A percentile compares a stretch with the other conserved stretches of the same genome.
Evolutionary conservation across 2,888 invertebrate species (phyloP).

Genomic region (Oscheius sp.): DNA sequence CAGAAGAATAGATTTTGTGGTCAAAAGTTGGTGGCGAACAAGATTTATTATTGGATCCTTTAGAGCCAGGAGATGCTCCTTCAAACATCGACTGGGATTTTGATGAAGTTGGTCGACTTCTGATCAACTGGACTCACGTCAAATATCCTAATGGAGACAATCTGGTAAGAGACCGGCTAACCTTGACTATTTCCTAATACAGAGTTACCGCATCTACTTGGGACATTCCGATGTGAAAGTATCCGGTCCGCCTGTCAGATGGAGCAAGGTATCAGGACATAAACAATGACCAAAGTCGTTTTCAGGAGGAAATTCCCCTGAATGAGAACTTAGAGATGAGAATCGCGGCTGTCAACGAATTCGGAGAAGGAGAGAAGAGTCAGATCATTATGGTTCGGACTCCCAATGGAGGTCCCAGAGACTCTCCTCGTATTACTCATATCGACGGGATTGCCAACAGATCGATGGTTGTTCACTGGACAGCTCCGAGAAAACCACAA

Average conservation of each 20-base stretch:
- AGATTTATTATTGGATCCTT: slow-evolving; percentile 2
- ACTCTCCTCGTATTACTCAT: slow-evolving; percentile 9
- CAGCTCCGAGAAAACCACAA: slow-evolving; percentile 22
- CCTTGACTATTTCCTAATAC: neutral
- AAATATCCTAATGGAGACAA: slow-evolving; percentile 50
- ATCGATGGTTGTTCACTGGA: slow-evolving; percentile 26
- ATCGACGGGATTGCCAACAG: slow-evolving; percentile 5
- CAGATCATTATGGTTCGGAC: slow-evolving; percentile 47
- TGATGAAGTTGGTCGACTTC: slow-evolving; percentile 46
- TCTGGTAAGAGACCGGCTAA: neutral
- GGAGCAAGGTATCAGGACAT: slow-evolving; percentile 28
- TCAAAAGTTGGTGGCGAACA: slow-evolving; percentile 1
- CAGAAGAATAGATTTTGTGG: slow-evolving; percentile 5
- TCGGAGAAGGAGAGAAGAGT: slow-evolving; percentile 52
- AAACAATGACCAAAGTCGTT: neutral
- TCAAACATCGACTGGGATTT: slow-evolving; percentile 50
- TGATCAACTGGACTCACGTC: slow-evolving; percentile 47
- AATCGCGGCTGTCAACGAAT: slow-evolving; percentile 53
- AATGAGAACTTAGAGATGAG: slow-evolving; percentile 48
- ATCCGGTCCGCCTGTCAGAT: slow-evolving; percentile 33
- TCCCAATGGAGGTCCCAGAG: slow-evolving; percentile 44
- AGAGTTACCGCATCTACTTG: slow-evolving; percentile 39
- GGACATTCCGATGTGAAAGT: slow-evolving; percentile 31
- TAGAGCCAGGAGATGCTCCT: slow-evolving; percentile 58
- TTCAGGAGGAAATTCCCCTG: slow-evolving; percentile 47